Evolutionary conservation across 2,888 invertebrate genomes (phyloP), one percentile per base, ranked within the genome.

Genomic region (Troglohyphantes excavatus): DNA sequence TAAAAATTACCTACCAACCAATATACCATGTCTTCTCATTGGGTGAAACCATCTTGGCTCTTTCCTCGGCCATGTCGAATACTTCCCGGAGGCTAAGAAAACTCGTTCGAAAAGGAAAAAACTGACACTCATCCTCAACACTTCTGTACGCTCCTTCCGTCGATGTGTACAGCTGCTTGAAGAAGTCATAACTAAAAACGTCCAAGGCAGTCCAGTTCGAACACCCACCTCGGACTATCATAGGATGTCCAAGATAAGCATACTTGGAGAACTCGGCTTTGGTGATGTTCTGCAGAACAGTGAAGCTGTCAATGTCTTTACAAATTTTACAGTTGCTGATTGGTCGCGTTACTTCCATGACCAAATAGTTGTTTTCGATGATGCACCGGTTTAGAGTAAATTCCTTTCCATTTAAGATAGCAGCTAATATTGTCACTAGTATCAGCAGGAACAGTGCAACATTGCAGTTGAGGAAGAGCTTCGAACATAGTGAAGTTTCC

Each of bases 261-360:
- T 96, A 96, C 76, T 94, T 94, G 91, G 94, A 93, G 93, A 98
- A 97, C 91, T 95, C 95, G 91, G 95, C 94, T 92, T 95, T 95
- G 3, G 96, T 90, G 2, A 93, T 92, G 43, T 92, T 91, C 3
- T 13, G 9, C 91, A 97, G 93, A 92, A 96, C 94, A 91, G 96
- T 94, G 65, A 97, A 96, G 92, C 95, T 94, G 79, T 95, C 94
- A 90, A 97, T 94, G 92, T 95, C 95, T 92, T 94, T 94, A 94
- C 97, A 97, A 94, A 96, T 96, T 92, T 95, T 94, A 93, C 98
- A 98, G 94, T 97, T 95, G 26, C 97, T 96, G 81, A 97, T 94
- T 29, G 97, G 97, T 92, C 97, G 94, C 26, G 97, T 96, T 79
- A 96, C 96, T 94, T 98, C 97, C 97, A 97, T 97, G 91, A 97